Evolutionary conservation across 2,888 invertebrate species (phyloP), one percentile per base, ranked within the genome.

Genomic region (Sesia bembeciformis): DNA sequence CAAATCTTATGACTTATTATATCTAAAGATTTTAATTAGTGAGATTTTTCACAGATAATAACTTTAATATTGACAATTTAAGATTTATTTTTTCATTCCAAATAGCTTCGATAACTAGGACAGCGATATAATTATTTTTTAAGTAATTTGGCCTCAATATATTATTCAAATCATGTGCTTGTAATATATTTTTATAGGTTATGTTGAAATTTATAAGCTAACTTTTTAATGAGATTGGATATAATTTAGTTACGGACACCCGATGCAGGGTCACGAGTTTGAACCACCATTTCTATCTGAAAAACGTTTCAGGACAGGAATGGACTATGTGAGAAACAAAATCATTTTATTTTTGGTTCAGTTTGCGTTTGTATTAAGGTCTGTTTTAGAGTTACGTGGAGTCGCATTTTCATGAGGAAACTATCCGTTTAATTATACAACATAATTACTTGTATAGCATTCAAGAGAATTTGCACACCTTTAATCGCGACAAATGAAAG

Each of bases 1-100:
- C 66, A 76, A 76, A 73, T 76, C 72, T 79, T 85, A 84, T 78
- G 76, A 83, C 40, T 78, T 69, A 68, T 64, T 71, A 63, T 64
- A 62, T 53, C 52, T 57, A 55, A 54, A 56, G 54, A 55, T 57
- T 63, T 55, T 69, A 56, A 66, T 73, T 76, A 78, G 79, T 83
- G 84, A 81, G 72, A 78, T 65, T 70, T 23, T 62, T 78, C 78
- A 76, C 80, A 57, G 73, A 68, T 79, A 51, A 39, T 53, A 51
- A 77, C 77, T 73, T 78, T 78, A 70, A 61, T 67, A 38, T 50
- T 50, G 46, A 46, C 8, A 8, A 8, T 46, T 4, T 8, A 52
- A 58, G 51, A 56, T 58, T 43, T 43, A 46, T 46, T 46, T 23
- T 59, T 60, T 67, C 72, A 72, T 72, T 72, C 72, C 72, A 67